phyloP scores from a whole-genome alignment of 2,888 invertebrate genomes.

The Ectobius pallidus region DNA sequence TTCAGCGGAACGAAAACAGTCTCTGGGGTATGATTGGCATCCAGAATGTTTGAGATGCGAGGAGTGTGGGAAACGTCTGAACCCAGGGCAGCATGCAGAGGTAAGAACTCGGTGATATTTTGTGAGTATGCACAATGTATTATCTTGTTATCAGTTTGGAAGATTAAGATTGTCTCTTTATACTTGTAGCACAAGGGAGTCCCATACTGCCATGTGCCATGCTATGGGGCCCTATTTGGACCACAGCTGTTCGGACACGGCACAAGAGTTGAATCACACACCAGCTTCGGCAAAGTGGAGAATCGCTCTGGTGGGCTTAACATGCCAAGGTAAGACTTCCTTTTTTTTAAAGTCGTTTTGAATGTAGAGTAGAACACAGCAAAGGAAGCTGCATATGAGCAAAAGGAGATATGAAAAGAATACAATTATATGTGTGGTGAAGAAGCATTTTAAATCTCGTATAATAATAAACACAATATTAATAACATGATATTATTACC shows the following conservation, averaged over 20 bases:
- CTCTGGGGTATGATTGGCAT: slow-evolving; percentile 87
- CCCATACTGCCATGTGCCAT: slow-evolving; percentile 85
- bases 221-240: slow-evolving; percentile 82
- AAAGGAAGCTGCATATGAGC: too few species aligned
- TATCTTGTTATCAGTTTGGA: too few species aligned
- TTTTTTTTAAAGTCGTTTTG: not conserved
- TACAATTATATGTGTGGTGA: too few species aligned
- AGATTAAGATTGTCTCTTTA: not conserved
- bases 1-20: slow-evolving; percentile 83
- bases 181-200: slow-evolving; percentile 74
- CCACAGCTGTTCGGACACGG: slow-evolving; percentile 85
- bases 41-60: slow-evolving; percentile 82
- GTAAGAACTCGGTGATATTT: slow-evolving; percentile 53
- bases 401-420: too few species aligned
- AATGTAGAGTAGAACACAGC: not conserved
- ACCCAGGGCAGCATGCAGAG: slow-evolving; percentile 86
- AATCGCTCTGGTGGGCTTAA: slow-evolving; percentile 60
- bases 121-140: too few species aligned
- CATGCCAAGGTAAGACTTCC: slow-evolving; percentile 54
- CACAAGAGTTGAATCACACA: slow-evolving; percentile 79
- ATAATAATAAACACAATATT: too few species aligned
- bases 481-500: too few species aligned
- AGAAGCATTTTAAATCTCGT: too few species aligned
- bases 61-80: slow-evolving; percentile 80
- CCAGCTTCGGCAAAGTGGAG: slow-evolving; percentile 71